Base-by-base conservation (phyloP, 2,113 vertebrate species). In the Pleuronectes platessa region DNA sequence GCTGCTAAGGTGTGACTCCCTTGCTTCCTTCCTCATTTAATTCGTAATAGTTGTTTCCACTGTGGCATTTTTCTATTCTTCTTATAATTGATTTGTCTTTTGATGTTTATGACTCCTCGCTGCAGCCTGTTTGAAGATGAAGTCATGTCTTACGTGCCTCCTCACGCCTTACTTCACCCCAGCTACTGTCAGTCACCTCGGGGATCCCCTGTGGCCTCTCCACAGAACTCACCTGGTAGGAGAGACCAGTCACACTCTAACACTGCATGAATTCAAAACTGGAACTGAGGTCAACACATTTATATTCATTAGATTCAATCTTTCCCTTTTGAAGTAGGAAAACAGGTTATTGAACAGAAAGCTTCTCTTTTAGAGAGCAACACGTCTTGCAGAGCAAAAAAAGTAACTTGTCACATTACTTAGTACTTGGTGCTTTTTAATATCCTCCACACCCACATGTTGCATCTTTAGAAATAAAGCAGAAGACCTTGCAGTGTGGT, bases 141-240 rank as follows among this genome's bases (percentile, higher is more conserved):
- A 87, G 96, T 98, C 67, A 98, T 98, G 97, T 98, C 97, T 0
- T 98, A 97, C 0, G 95, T 98, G 87, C 97, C 97, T 42, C 96
- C 97, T 89, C 97, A 97, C 87, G 94, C 96, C 95, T 97, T 98
- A 96, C 96, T 98, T 68, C 95, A 97, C 91, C 96, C 96, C 66
- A 97, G 95, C 92, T 98, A 97, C 92, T 97, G 96, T 88, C 97
- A 97, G 78, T 93, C 91, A 23, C 89, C 91, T 10, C 89, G 91
- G 20, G 88, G 82, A 0, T 93, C 91, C 0, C 91, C 91, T 1
- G 91, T 91, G 65, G 96, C 97, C 51, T 98, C 97, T 0, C 97
- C 97, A 58, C 97, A 98, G 90, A 98, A 97, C 90, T 98, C 97
- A 20, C 97, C 97, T 79, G 97, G 97, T 98, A 73, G 75, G 65